Conservation (phyloP, 2,797 vertebrate species). For the Sternarchorhynchus goeldii region DNA sequence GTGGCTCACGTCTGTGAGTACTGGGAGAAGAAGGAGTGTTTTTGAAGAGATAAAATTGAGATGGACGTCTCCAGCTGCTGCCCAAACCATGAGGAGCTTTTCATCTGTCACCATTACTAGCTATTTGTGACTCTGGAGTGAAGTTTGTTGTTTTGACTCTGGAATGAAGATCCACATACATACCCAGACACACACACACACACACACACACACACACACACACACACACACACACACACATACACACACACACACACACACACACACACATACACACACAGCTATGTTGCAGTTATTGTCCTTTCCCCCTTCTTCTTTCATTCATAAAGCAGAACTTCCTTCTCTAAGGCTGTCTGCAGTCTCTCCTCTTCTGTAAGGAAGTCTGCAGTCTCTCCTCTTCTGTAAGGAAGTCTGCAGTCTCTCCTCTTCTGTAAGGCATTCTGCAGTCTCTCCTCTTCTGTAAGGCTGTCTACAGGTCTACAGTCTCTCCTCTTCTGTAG, state of each 20-base stretch:
- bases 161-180: not conserved
- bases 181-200: constrained; percentile 8
- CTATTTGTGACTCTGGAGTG: constrained; percentile 10
- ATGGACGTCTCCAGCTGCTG: constrained; percentile 43
- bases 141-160: constrained; percentile 15
- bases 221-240: not conserved
- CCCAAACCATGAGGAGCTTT: constrained; percentile 11
- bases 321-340: constrained; percentile 40
- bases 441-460: constrained; percentile 13
- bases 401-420: constrained; percentile 51
- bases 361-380: constrained; percentile 57
- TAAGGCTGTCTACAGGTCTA: constrained; percentile 38
- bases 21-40: constrained; percentile 20
- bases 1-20: constrained; percentile 37
- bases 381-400: constrained; percentile 5
- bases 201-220: not conserved
- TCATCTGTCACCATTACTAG: not conserved
- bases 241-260: not conserved
- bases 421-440: constrained; percentile 36
- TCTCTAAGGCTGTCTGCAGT: constrained; percentile 47
- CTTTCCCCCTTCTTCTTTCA: constrained; percentile 36
- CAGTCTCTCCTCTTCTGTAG: constrained; percentile 62
- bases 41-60: constrained; percentile 51
- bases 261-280: not conserved
- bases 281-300: not conserved